A percentile compares a stretch with the other conserved stretches of the same genome.
Evolutionary conservation across 2,113 vertebrate species (phyloP).

Genomic region (Rhinopomastus cyanomelas): DNA sequence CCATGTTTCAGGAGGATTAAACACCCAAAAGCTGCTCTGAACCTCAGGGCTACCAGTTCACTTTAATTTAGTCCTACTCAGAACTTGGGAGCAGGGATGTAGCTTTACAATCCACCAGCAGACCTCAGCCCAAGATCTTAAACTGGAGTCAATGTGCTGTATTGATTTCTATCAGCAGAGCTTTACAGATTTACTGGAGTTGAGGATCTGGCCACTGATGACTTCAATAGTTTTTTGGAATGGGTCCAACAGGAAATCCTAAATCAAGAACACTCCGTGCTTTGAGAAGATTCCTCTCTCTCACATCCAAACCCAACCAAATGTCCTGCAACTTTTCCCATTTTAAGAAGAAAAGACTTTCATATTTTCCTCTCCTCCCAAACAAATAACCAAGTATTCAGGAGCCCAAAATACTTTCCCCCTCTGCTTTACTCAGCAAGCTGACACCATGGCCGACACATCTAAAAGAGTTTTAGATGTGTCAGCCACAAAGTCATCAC

Average conservation of each 20-base stretch:
- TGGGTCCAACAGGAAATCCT: slow-evolving; percentile 54
- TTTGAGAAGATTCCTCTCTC: slow-evolving; percentile 50
- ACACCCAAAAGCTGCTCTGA: neutral
- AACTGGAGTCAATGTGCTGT: neutral
- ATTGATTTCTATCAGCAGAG: neutral
- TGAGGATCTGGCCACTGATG: slow-evolving; percentile 44
- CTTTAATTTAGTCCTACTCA: neutral
- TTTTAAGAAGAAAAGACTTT: slow-evolving; percentile 56
- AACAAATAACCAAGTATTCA: slow-evolving; percentile 59
- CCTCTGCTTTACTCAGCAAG: neutral
- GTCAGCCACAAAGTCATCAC: slow-evolving; percentile 36
- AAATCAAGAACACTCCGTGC: slow-evolving; percentile 58
- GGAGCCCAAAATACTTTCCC: slow-evolving; percentile 37
- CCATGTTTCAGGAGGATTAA: neutral
- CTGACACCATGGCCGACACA: neutral
- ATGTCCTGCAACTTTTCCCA: slow-evolving; percentile 53
- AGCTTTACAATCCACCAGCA: neutral
- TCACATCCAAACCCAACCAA: slow-evolving; percentile 10
- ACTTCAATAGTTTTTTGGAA: slow-evolving; percentile 54
- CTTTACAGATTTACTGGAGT: slow-evolving; percentile 23
- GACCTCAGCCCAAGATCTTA: neutral
- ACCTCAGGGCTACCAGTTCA: neutral
- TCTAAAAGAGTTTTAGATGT: neutral
- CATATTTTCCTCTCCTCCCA: slow-evolving; percentile 31
- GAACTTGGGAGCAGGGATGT: neutral